Conservation (phyloP, 2,888 invertebrate genomes). For the Lasioglossum vierecki region DNA sequence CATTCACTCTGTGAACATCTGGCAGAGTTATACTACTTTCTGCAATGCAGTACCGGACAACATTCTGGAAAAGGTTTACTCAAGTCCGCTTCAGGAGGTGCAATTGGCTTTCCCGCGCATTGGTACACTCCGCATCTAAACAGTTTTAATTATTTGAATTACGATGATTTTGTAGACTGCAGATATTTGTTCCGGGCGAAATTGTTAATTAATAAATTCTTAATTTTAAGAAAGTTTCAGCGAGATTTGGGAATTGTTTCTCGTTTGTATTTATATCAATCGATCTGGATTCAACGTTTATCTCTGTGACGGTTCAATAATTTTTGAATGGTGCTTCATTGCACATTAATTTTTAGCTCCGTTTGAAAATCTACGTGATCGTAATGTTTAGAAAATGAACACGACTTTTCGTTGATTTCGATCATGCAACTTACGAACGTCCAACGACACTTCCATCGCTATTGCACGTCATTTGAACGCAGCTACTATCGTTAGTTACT, state of each 20-base stretch:
- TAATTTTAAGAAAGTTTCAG: not conserved
- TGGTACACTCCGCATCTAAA: conserved; percentile 25
- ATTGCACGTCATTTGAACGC: conserved; percentile 3
- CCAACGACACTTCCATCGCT: not conserved
- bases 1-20: not conserved
- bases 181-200: not conserved
- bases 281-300: no score
- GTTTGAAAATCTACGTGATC: not conserved
- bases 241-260: not conserved
- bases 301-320: no score
- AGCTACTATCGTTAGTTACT: not conserved
- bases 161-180: not conserved
- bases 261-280: not conserved
- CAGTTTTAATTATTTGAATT: conserved; percentile 27
- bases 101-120: no score
- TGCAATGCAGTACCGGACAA: conserved; percentile 62
- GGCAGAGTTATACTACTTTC: not conserved
- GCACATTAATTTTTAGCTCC: not conserved
- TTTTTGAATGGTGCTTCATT: not conserved
- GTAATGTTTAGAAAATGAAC: not conserved
- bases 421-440: conserved; percentile 47
- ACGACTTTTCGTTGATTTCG: conserved; percentile 17
- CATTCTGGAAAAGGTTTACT: conserved; percentile 66
- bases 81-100: no score
- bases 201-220: not conserved